phyloP scores from a whole-genome alignment of 2,113 vertebrate genomes.

The Falco punctatus region DNA sequence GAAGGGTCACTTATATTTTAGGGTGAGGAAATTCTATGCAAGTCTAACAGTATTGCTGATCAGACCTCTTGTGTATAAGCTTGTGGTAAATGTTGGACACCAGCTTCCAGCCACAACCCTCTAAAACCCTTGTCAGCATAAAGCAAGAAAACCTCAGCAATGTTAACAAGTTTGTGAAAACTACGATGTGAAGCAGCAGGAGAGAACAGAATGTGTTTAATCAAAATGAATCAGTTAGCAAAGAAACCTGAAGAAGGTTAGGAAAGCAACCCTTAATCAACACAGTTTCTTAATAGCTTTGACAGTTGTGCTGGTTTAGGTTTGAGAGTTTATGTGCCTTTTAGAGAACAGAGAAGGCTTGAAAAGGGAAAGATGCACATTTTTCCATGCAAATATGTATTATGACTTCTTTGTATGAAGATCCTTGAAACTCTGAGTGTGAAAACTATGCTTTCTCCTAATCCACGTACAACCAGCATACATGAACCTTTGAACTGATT shows the following conservation, averaged over 20 bases:
- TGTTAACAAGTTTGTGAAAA: conserved; percentile 1
- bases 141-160: conserved; percentile 16
- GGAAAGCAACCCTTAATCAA: neutral
- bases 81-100: neutral
- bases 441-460: neutral
- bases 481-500: neutral
- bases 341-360: neutral
- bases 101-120: neutral
- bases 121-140: neutral
- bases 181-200: neutral
- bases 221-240: neutral
- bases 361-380: neutral
- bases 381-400: neutral
- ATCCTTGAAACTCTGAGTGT: neutral
- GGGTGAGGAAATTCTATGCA: neutral
- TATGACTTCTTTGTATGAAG: neutral
- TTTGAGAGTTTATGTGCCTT: neutral
- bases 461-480: neutral
- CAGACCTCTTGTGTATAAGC: neutral
- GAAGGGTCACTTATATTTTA: neutral
- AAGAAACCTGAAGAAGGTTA: neutral
- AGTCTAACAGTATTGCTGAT: neutral
- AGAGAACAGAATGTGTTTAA: neutral
- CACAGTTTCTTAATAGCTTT: neutral
- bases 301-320: neutral